Evolutionary conservation across 2,113 vertebrate species (phyloP), one percentile per base, ranked within the genome.

Genomic region (Chloropsis hardwickii): DNA sequence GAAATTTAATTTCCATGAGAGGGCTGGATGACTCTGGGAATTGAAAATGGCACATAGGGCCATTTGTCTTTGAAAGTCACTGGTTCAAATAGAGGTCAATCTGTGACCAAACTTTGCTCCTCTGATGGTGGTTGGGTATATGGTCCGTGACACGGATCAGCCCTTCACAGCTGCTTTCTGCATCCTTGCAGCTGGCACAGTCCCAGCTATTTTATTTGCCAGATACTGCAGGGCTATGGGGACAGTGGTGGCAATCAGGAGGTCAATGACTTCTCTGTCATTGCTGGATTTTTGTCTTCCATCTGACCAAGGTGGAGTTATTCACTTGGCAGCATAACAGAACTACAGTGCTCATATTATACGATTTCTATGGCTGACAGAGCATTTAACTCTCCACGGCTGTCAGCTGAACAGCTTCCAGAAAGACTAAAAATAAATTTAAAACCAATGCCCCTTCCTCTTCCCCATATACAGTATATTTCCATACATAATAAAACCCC

Each of bases 1-100:
- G 86, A 94, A 86, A 93, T 90, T 73, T 66, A 56, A 94, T 97
- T 92, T 94, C 61, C 24, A 44, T 27, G 47, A 62, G 70, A 53
- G 31, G n/a, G 33, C 14, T 73, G 44, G 42, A 83, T 80, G 35
- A 53, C 13, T 80, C 50, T 56, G 69, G 78, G 60, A 93, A 78
- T 27, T 69, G 82, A 48, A 48, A 81, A 83, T 24, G 51, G n/a
- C 51, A 78, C 3, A 4, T 10, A 42, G 37, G 79, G 44, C 28
- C 6, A 64, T 73, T 85, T 61, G 57, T 44, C 37, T 87, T 60
- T 90, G 12, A 33, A 83, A 88, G 33, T 12, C 0, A 0, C 22
- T 86, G 85, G 90, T 91, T 94, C 74, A 95, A 76, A 57, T 0
- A 69, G 80, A 96, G 85, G 93, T 73, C 60, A 71, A 51, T 71